Evolutionary conservation across 1,140 invertebrate species (phyloP), one percentile per base, ranked within the genome.

Genomic region (Chironomus striatipennis): DNA sequence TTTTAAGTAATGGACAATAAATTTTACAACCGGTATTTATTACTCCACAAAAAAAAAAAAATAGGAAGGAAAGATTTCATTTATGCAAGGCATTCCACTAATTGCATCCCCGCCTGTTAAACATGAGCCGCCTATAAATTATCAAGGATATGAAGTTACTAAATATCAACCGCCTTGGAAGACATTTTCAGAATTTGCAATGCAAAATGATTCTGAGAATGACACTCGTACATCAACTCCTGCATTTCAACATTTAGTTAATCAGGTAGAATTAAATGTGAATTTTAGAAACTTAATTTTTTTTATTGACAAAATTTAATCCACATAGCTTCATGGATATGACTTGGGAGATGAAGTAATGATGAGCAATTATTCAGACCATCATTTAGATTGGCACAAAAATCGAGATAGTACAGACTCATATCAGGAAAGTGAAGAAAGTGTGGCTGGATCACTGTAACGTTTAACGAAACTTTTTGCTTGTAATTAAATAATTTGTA

Each of bases 121-220:
- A 43, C 95, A 98, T 83, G 96, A 98, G 82, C 91, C 92, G 77
- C 93, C 93, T 0, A 85, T 93, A 72, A 92, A 93, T 57, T 88
- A 95, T 82, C 91, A 93, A 79, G 90, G 92, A 12, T 85, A 96
- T 42, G 94, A 97, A 83, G 95, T 98, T 42, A 95, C 96, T 78
- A 94, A 93, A 75, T 98, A 98, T 86, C 96, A 98, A 84, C 95
- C 96, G 57, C 96, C 95, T 10, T 98, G 96, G 96, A 98, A 98
- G 85, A 93, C 95, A 65, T 89, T 98, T 17, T 92, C 91, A 43
- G 96, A 98, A 80, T 98, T 97, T 84, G 96, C 95, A 74, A 88
- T 97, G 77, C 94, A 97, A 82, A 93, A 93, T 2, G 95, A 97
- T 83, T 86, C 97, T 10, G 96, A 98, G 76, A 85, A 89, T 34